Evolutionary conservation across 2,797 vertebrate genomes (phyloP), one percentile per base, ranked within the genome.

Genomic region (Anisognathus igniventris): DNA sequence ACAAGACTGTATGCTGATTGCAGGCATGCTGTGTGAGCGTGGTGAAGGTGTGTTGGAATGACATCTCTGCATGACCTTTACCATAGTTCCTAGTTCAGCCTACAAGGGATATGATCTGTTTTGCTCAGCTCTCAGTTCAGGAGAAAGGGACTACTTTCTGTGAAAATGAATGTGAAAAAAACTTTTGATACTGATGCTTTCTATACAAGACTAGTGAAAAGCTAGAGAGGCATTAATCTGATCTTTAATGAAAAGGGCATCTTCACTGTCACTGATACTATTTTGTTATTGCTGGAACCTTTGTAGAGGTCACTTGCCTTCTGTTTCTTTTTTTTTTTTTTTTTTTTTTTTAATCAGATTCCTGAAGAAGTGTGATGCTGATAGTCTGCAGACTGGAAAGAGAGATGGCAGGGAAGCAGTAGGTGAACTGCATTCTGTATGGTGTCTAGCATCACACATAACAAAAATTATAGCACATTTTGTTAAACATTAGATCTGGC

Each of bases 311-410:
- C 66, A 27, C 31, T 93, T 60, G 10, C 58, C 39, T 82, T 81
- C 22, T 42, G 90, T 88, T 94, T 60, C 28, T 3, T 7, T 64
- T 37, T 37, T 12, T 37, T 33, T 17, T 53, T 20, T 51, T 61
- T 24, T 23, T 14, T 25, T 25, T 47, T 47, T 47, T 17, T 23
- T 7, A 42, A 21, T 92, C 60, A 76, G 53, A 64, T 92, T 79
- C 44, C 44, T 86, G 86, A 60, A 86, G 65, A 93, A 88, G 70
- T 64, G 17, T 88, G 48, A 64, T 80, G 44, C n/a, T 88, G 28
- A 20, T 75, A 94, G 57, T 30, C 44, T 71, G 61, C 57, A 80
- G 64, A 58, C 56, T 93, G 76, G 75, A 76, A 47, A 62, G 53
- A 42, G 60, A 47, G 53, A 22, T 81, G 77, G 6, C 31, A 93